Conservation (phyloP, 2,113 vertebrate genomes). For the Polypterus senegalus region DNA sequence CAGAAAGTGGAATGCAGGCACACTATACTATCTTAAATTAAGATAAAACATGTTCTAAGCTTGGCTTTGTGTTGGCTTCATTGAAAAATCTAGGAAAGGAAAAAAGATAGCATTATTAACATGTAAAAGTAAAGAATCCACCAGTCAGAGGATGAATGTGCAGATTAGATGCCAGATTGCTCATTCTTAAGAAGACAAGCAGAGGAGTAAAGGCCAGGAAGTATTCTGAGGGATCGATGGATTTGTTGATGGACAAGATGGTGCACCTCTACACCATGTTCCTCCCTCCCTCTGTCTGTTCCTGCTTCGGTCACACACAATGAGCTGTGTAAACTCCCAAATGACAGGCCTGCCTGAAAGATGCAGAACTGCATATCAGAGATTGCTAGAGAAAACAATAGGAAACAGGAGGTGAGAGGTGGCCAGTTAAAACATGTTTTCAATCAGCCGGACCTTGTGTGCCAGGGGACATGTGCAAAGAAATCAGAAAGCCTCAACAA, state of each 20-base stretch:
- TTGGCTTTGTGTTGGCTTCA: too few species aligned
- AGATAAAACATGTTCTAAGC: too few species aligned
- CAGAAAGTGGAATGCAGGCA: too few species aligned
- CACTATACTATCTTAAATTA: too few species aligned
- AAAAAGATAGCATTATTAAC: too few species aligned
- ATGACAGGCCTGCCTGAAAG: not conserved
- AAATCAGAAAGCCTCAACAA: constrained; percentile 5
- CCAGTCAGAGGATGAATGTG: not conserved
- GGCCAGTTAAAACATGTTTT: constrained; percentile 25
- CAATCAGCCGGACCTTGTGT: constrained; percentile 20
- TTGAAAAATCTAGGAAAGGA: too few species aligned
- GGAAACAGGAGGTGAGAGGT: constrained; percentile 24
- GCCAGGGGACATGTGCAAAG: constrained; percentile 15
- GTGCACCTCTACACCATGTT: constrained; percentile 9
- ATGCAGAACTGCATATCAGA: not conserved
- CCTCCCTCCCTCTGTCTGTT: not conserved
- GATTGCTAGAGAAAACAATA: constrained; percentile 18
- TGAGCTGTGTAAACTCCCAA: rapidly evolving
- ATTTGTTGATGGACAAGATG: constrained; percentile 11
- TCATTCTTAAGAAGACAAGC: not conserved
- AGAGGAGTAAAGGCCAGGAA: not conserved
- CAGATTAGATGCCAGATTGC: not conserved
- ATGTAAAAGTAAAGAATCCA: too few species aligned
- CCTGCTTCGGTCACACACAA: not conserved
- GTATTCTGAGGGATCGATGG: not conserved